Evolutionary conservation across 2,113 vertebrate species (phyloP), one percentile per base, ranked within the genome.

Genomic region (Sprattus sprattus): DNA sequence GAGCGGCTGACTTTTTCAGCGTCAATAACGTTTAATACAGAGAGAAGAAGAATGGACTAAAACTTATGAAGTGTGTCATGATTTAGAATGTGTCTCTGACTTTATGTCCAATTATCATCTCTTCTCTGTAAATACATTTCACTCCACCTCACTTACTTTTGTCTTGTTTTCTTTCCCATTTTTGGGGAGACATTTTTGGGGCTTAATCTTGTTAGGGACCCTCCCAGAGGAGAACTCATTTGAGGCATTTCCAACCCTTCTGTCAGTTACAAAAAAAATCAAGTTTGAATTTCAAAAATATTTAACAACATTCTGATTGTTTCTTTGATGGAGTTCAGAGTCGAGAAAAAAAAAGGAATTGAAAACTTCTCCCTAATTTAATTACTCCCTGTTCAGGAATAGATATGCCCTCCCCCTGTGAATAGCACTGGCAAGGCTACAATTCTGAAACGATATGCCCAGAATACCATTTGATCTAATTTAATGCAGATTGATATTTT

Each of bases 1-100:
- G 45, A 3, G 81, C 18, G 67, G 49, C 81, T 45, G 81, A 78
- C 85, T 89, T 80, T 87, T 85, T 84, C 50, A 49, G 20, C 64
- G 32, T 75, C 15, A 82, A 83, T 86, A 32, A 2, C 71, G 8
- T 78, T 78, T 78, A 16, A 78, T 78, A 78, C 22, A 84, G 85
- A 91, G 92, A 85, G 89, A 92, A 91, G 87, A 83, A 81, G 84
- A 82, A 84, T 50, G 71, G 60, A 46, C 49, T 83, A 81, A 85
- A 87, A 86, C 67, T 54, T 78, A 92, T 85, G 81, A 84, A 83
- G 89, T 52, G 45, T 88, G 86, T 89, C 86, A 83, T 49, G 64
- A 54, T 44, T n/a, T 22, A 82, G 46, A 84, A 82, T 20, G 0
- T 4, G 52, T 46, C 81, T n/a, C 82, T 25, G 13, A 11, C 83